phyloP scores from a whole-genome alignment of 2,888 invertebrate genomes.

The Tetheella fluctuosa region DNA sequence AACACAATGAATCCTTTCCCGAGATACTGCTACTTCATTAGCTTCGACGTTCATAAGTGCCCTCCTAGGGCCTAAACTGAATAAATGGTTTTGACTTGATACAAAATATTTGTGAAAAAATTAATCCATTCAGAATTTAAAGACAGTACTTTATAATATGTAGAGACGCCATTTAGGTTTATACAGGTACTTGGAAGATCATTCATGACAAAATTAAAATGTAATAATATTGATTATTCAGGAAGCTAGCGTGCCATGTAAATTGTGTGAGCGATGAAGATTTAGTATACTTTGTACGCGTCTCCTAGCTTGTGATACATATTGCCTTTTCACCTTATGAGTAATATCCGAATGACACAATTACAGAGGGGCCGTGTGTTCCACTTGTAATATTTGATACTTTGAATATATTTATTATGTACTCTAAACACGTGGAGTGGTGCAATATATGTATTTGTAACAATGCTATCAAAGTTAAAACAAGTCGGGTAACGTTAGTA shows the following conservation, averaged over 20 bases:
- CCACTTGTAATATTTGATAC: constrained; percentile 21
- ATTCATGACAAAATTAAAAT: too few species aligned
- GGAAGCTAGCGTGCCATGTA: neutral
- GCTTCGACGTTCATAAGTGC: too few species aligned
- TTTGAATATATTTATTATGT: constrained; percentile 31
- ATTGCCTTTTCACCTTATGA: neutral
- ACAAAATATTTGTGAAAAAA: too few species aligned
- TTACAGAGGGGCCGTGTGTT: constrained; percentile 14
- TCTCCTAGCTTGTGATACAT: neutral
- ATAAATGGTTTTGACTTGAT: too few species aligned
- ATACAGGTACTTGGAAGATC: too few species aligned
- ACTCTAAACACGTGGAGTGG: constrained; percentile 35
- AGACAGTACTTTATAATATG: too few species aligned
- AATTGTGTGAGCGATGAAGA: neutral
- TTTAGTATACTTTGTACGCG: neutral
- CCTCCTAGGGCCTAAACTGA: too few species aligned
- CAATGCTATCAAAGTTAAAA: constrained; percentile 26
- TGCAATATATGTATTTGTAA: constrained; percentile 34
- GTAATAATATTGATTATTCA: too few species aligned
- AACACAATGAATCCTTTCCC: too few species aligned
- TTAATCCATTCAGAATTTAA: too few species aligned
- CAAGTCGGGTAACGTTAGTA: constrained; percentile 7
- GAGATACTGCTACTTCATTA: too few species aligned
- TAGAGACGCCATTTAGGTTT: too few species aligned
- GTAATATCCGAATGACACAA: constrained; percentile 27